Evolutionary conservation across 2,113 vertebrate species (phyloP).

Genomic region (Corvus moneduloides): DNA sequence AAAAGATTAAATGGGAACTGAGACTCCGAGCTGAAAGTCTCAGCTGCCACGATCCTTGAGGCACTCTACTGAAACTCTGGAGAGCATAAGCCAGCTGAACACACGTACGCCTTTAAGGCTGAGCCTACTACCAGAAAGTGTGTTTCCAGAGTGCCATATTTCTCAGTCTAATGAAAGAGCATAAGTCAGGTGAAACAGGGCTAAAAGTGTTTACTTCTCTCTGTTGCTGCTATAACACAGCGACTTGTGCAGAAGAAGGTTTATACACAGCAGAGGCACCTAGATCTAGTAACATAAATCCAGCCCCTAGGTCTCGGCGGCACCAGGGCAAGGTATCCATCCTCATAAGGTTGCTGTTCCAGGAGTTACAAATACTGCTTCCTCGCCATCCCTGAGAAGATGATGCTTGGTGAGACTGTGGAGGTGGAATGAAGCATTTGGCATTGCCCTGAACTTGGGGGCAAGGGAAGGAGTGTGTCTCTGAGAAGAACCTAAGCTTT

Average conservation of each 20-base stretch:
- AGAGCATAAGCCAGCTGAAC: not conserved
- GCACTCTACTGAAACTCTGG: not conserved
- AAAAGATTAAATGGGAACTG: not conserved
- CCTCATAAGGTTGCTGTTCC: not conserved
- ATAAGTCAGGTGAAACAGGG: not conserved
- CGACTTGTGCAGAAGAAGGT: rapidly evolving
- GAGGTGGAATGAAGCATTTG: not conserved
- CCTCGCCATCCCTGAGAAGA: not conserved
- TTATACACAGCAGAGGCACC: not conserved
- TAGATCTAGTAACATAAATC: not conserved
- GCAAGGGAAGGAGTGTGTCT: not conserved
- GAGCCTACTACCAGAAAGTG: not conserved
- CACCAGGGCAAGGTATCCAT: not conserved
- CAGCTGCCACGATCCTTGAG: not conserved
- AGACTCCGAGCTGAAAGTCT: not conserved
- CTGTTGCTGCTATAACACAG: not conserved
- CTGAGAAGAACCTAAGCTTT: not conserved
- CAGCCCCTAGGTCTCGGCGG: not conserved
- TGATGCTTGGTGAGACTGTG: not conserved
- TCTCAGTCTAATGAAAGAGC: not conserved
- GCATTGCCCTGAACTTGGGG: not conserved
- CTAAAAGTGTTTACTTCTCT: not conserved
- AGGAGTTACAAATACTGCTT: not conserved
- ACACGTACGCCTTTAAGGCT: rapidly evolving
- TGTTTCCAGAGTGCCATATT: not conserved